Conservation (phyloP, 92 coral and sea anemone species). For the Meandrina meandrites region DNA sequence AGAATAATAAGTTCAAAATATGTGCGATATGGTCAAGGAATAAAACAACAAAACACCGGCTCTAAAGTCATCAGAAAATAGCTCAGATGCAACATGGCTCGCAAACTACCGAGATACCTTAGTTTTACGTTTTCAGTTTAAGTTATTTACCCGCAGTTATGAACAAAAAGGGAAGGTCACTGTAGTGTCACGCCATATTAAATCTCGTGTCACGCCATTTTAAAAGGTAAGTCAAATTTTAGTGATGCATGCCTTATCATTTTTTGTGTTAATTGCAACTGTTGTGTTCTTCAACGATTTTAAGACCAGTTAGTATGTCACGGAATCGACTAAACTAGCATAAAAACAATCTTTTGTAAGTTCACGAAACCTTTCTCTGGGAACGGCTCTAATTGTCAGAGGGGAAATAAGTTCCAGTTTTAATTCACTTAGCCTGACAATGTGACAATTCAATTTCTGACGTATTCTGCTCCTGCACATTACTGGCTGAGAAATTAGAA, state of each 20-base stretch:
- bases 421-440: no score
- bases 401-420: no score
- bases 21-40: slow-evolving; percentile 79
- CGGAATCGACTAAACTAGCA: neutral
- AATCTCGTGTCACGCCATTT: neutral
- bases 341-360: neutral
- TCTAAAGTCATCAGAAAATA: neutral
- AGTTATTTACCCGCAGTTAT: neutral
- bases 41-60: neutral
- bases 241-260: no score
- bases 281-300: no score
- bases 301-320: neutral
- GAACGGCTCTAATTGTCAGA: neutral
- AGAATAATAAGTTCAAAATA: slow-evolving; percentile 95
- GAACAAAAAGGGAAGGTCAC: neutral
- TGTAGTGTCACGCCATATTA: neutral
- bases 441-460: no score
- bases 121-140: neutral
- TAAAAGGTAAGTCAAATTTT: neutral
- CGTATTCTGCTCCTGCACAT: no score
- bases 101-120: neutral
- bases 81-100: neutral
- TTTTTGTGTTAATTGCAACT: no score
- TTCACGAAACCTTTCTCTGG: neutral
- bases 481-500: no score